These are phyloP conservation scores for Torymus aiolomorphi DNA, from an alignment of 2,888 invertebrate genomes.

Conservation along the genomic window DNA sequence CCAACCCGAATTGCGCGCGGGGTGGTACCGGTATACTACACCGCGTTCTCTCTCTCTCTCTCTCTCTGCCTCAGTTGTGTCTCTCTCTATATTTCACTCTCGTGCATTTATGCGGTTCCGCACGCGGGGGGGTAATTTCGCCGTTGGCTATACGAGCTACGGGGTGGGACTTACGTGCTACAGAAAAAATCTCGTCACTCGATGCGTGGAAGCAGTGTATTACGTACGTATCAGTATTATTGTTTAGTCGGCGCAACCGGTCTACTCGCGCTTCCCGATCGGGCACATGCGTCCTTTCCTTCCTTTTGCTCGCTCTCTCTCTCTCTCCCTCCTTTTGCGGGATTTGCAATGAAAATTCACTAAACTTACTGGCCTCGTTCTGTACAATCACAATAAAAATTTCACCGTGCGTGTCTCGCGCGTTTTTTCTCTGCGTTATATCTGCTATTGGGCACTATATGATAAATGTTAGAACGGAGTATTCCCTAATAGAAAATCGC, in stretches of 20 bases:
- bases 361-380: constrained; percentile 24
- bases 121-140: not conserved
- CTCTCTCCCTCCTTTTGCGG: not conserved
- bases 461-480: constrained; percentile 22
- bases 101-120: not conserved
- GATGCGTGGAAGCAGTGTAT: constrained; percentile 16
- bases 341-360: constrained; percentile 9
- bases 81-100: not conserved
- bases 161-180: too few species aligned
- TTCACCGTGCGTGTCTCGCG: constrained; percentile 10
- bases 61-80: too few species aligned
- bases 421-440: too few species aligned
- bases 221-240: not conserved
- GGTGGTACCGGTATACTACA: not conserved
- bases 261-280: constrained; percentile 11
- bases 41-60: not conserved
- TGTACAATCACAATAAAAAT: constrained; percentile 13
- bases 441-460: too few species aligned
- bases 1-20: constrained; percentile 17
- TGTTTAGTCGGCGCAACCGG: constrained; percentile 9
- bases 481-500: too few species aligned
- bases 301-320: not conserved
- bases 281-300: constrained; percentile 23
- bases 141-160: too few species aligned
- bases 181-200: not conserved